A percentile compares a stretch with the other conserved stretches of the same genome.
Conservation (phyloP, 2,888 invertebrate genomes). For the Yponomeuta malinellus region DNA sequence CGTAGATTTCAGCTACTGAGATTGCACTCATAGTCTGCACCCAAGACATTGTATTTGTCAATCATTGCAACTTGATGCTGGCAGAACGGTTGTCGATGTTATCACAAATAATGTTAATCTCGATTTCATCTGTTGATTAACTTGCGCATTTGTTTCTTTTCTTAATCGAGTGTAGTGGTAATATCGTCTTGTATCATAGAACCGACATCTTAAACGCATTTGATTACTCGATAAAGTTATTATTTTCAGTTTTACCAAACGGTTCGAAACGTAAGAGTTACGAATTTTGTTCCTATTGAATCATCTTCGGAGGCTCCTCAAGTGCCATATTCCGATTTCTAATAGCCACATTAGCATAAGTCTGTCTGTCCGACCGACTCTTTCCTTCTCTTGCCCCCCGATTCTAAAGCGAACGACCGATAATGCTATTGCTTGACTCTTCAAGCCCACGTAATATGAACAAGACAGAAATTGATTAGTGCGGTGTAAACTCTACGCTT, state of each 20-base stretch:
- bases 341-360: conserved; percentile 61
- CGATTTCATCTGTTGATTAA: not conserved
- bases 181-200: not conserved
- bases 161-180: not conserved
- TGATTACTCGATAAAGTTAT: not conserved
- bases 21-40: too few relatives aligned
- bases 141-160: not conserved
- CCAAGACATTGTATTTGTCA: not conserved
- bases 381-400: not conserved
- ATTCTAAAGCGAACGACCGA: not conserved
- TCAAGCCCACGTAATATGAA: not conserved
- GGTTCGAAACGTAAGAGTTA: not conserved
- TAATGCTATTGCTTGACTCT: not conserved
- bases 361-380: conserved; percentile 21
- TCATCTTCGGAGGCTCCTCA: conserved; percentile 32
- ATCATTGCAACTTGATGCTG: not conserved
- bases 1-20: too few relatives aligned
- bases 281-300: conserved; percentile 29
- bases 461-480: not conserved
- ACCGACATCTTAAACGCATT: not conserved
- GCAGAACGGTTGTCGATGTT: not conserved
- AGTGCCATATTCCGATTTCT: conserved; percentile 60
- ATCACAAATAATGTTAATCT: not conserved
- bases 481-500: not conserved
- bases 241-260: too few relatives aligned